A percentile compares a stretch with the other conserved stretches of the same genome.
phyloP scores from a whole-genome alignment of 2,113 vertebrate genomes.

The Coptodon bakossiorum region DNA sequence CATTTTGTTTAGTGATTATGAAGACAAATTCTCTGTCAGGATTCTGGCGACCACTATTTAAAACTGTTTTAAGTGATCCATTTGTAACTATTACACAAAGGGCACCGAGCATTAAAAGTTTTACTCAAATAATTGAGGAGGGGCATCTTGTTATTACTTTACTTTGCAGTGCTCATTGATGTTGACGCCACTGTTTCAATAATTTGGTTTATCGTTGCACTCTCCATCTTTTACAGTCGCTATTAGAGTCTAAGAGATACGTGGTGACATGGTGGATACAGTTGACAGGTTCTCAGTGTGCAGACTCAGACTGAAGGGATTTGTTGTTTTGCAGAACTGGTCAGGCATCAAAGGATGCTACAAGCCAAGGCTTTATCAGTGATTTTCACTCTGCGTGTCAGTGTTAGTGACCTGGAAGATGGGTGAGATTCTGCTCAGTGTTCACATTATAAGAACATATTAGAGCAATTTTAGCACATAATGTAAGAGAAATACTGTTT shows the following conservation, averaged over 20 bases:
- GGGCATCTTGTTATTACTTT: neutral
- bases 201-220: neutral
- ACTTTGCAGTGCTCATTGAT: neutral
- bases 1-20: constrained; percentile 1
- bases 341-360: constrained; percentile 16
- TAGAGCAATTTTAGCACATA: neutral
- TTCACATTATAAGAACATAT: neutral
- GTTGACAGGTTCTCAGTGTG: neutral
- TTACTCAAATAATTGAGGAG: neutral
- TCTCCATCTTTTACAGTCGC: neutral
- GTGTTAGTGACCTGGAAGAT: neutral
- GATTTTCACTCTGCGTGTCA: neutral
- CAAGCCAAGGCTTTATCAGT: constrained; percentile 22
- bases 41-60: neutral
- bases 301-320: neutral
- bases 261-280: neutral
- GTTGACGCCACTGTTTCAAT: neutral
- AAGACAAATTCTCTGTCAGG: constrained; percentile 4
- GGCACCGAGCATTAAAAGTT: neutral
- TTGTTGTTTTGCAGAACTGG: constrained; percentile 32
- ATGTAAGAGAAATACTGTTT: neutral
- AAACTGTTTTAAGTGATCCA: constrained; percentile 10
- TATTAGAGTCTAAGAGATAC: neutral
- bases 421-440: neutral
- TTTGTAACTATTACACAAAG: constrained; percentile 5